A percentile compares a stretch with the other conserved stretches of the same genome.
phyloP scores from a whole-genome alignment of 2,888 invertebrate genomes.

The Schrankia costaestrigalis region DNA sequence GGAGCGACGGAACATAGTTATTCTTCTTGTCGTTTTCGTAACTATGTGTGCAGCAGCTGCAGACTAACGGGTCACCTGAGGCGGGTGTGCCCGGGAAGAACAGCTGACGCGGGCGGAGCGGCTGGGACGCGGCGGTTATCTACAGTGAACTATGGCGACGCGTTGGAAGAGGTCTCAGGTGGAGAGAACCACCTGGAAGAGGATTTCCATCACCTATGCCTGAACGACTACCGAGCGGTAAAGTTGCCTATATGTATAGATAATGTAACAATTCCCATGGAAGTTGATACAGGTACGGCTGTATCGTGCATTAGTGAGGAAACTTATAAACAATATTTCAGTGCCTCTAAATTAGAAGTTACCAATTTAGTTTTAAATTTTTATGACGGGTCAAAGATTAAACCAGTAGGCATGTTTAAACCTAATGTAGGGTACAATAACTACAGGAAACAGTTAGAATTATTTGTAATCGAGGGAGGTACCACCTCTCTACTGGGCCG shows the following conservation, averaged over 20 bases:
- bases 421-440: constrained; percentile 6
- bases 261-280: constrained; percentile 17
- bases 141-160: background rate
- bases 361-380: constrained; percentile 11
- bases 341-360: constrained; percentile 7
- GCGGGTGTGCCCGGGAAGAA: constrained; percentile 9
- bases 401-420: constrained; percentile 17
- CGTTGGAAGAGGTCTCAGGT: background rate
- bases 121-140: too few relatives aligned
- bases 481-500: constrained; percentile 19
- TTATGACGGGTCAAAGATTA: constrained; percentile 13
- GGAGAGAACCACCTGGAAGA: constrained; percentile 8
- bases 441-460: constrained; percentile 1
- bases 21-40: constrained; percentile 7
- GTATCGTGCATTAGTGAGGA: constrained; percentile 28
- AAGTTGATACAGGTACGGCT: constrained; percentile 27
- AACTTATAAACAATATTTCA: constrained; percentile 17
- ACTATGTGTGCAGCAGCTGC: constrained; percentile 9
- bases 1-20: background rate
- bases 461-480: constrained; percentile 15
- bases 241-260: constrained; percentile 16
- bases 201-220: constrained; percentile 10
- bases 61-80: constrained; percentile 10
- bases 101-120: too few relatives aligned
- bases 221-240: constrained; percentile 20